phyloP scores from a whole-genome alignment of 2,113 vertebrate genomes.

The Henicopernis longicauda region DNA sequence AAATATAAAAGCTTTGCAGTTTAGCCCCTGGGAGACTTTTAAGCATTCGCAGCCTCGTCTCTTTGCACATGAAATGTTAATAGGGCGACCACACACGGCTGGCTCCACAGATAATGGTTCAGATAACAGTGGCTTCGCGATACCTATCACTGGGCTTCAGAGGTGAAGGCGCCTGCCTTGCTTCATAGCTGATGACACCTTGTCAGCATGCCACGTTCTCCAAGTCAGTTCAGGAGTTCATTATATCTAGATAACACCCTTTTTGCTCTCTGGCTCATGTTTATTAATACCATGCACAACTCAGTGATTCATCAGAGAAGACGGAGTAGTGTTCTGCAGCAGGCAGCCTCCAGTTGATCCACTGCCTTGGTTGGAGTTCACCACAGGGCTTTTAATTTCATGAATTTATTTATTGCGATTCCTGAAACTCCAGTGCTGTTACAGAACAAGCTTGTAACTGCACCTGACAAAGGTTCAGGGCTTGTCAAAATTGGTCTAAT shows the following conservation, averaged over 20 bases:
- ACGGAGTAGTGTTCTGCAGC: conserved; percentile 29
- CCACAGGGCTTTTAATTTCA: not conserved
- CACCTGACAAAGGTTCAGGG: not conserved
- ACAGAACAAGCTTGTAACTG: not conserved
- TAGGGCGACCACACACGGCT: not conserved
- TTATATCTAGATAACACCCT: conserved; percentile 37
- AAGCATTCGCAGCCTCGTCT: not conserved
- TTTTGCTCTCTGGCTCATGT: conserved; percentile 39
- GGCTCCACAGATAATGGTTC: not conserved
- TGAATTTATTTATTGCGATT: conserved; percentile 3
- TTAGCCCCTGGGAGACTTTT: not conserved
- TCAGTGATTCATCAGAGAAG: conserved; percentile 28
- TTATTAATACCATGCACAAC: conserved; percentile 46
- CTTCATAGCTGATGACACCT: conserved; percentile 25
- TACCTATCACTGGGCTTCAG: not conserved
- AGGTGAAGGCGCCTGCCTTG: not conserved
- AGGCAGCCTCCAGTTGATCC: conserved; percentile 26
- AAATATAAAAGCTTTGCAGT: conserved; percentile 23
- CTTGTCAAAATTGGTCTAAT: not conserved
- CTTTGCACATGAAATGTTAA: not conserved
- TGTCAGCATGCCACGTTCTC: conserved; percentile 16
- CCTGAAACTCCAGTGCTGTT: conserved; percentile 40
- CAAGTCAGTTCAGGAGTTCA: conserved; percentile 58
- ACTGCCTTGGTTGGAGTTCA: not conserved
- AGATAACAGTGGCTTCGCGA: not conserved